Base-by-base conservation (phyloP, 2,797 vertebrate genomes). In the Lepidocolaptes lacrymiger region DNA sequence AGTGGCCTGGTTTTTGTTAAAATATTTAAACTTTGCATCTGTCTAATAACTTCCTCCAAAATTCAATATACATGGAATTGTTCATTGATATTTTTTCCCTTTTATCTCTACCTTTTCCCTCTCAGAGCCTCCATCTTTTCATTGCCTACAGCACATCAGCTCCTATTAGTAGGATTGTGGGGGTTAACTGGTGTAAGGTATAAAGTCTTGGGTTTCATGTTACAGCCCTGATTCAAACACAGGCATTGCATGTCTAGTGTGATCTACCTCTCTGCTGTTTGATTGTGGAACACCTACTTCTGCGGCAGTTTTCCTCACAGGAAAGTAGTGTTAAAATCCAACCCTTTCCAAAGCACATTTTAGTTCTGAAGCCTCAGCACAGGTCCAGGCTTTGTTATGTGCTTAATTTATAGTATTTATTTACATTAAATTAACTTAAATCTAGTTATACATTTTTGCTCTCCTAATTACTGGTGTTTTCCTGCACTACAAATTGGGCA, bases 1-100 rank as follows among this genome's bases (percentile, higher is more conserved):
- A 94, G 95, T 78, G 91, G 98, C 98, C 99, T 99, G 99, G 56
- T 99, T 98, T 98, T 97, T 97, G 98, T 99, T 99, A 99, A 96
- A 94, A 97, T 92, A 92, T 96, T 97, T 97, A 98, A 98, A 98
- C 95, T 97, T 97, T 91, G 92, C 95, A 93, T 98, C 95, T 97
- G 95, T 94, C 92, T 95, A 94, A 94, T 88, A 95, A 88, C 77
- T 69, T 92, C 12, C 54, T 55, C 46, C 36, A 27, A 78, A 86
- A 86, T 92, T 96, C 96, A 97, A 85, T 93, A 85, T 95, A 96
- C 39, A 62, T 85, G 68, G 77, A 96, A 61, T 59, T 92, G 81
- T 91, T 91, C 54, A 93, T 83, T 88, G 59, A 39, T 85, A 92
- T 92, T 93, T 84, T 68, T 87, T 92, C 82, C 81, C 87, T 94